Base-by-base conservation (phyloP, 2,797 vertebrate genomes). In the Peromyscus eremicus region DNA sequence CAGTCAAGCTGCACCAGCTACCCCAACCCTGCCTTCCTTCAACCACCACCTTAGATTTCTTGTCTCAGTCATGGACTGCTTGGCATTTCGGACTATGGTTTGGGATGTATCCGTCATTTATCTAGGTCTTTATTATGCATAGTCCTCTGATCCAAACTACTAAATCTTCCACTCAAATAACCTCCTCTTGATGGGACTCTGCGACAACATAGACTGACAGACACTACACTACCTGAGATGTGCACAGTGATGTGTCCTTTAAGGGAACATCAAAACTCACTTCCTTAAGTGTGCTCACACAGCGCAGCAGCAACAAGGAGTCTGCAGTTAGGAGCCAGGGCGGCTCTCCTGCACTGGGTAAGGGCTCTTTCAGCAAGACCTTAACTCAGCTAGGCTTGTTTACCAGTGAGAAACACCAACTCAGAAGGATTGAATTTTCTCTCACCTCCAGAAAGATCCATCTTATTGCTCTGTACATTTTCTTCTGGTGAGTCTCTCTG, bases 401-500 rank as follows among this genome's bases (percentile, higher is more conserved):
- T 34, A 70, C 46, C 57, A 49, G 2, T 29, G 17, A 89, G 23
- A 73, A 95, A 92, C 10, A 87, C 1, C 37, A 75, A 87, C 49
- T 73, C 71, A 85, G 88, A 52, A 40, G 60, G 37, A 71, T 52
- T 95, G 46, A 40, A 83, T 37, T 89, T 79, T 71, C 52, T 93
- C 98, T 95, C 71, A 99, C 99, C 99, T 99, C 99, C 99, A 98
- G 99, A 98, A 97, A 99, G 97, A 94, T 99, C 99, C 98, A 99
- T 99, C 98, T 99, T 99, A 99, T 99, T 99, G 99, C 99, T 98
- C 98, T 99, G 99, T 98, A 99, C 98, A 96, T 99, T 98, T 98
- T 99, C 99, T 85, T 99, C 99, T 97, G 99, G 98, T 81, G 99
- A 99, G 97, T 99, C 99, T 98, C 99, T 99, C 99, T 99, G 98